phyloP scores from a whole-genome alignment of 2,797 vertebrate species.

The Tenualosa thibaudeaui region DNA sequence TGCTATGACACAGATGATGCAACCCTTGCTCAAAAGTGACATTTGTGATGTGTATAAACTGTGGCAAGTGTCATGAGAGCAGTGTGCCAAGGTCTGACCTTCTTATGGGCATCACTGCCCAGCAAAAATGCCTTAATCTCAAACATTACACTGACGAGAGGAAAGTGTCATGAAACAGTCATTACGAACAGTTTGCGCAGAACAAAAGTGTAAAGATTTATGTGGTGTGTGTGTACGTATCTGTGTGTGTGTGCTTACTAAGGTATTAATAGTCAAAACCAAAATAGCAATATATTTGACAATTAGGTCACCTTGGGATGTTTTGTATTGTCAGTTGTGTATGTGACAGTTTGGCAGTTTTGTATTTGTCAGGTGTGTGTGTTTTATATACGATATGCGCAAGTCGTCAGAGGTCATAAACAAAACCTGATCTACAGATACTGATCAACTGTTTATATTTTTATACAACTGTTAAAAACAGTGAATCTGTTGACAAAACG shows the following conservation, averaged over 20 bases:
- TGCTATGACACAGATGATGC: neutral
- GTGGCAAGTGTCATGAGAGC: neutral
- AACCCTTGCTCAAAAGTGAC: neutral
- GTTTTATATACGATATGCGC: neutral
- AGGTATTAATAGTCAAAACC: neutral
- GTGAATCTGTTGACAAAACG: too few relatives aligned
- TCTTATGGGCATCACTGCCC: neutral
- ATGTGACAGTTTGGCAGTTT: neutral
- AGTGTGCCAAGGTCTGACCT: neutral
- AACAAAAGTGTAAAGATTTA: too few relatives aligned
- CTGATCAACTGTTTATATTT: neutral
- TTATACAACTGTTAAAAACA: too few relatives aligned
- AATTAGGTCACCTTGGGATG: neutral
- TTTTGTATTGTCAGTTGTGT: neutral
- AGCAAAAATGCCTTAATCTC: neutral
- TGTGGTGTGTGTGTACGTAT: too few relatives aligned
- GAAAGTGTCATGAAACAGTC: too few relatives aligned
- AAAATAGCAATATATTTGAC: neutral
- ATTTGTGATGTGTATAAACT: neutral
- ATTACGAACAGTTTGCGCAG: too few relatives aligned
- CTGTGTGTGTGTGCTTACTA: too few relatives aligned
- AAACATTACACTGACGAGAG: neutral
- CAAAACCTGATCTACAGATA: neutral
- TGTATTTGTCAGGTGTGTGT: neutral
- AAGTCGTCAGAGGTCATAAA: neutral